Evolutionary conservation across 1,140 invertebrate genomes (phyloP).

Genomic region (Bombus balteatus): DNA sequence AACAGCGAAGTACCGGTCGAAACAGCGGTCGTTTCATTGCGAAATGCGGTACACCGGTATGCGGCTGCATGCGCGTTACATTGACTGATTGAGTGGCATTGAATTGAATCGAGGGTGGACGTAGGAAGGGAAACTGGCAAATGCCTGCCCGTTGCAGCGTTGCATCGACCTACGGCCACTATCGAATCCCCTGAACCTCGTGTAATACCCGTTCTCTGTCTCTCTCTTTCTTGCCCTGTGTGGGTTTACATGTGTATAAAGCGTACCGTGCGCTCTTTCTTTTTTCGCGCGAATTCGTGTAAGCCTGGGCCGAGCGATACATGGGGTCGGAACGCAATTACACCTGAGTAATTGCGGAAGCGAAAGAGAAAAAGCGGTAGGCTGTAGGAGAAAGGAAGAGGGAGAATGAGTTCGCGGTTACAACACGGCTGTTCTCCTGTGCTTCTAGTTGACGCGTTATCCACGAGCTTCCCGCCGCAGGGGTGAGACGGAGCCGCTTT

Average conservation of each 20-base stretch:
- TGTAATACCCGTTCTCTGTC: not conserved
- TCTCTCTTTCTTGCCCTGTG: not conserved
- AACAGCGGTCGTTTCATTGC: conserved; percentile 70
- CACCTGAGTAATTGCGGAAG: conserved; percentile 76
- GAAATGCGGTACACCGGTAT: conserved; percentile 72
- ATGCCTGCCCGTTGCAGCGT: conserved; percentile 73
- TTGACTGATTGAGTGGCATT: conserved; percentile 83
- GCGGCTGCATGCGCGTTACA: conserved; percentile 79
- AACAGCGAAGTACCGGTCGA: conserved; percentile 62
- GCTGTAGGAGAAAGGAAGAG: not conserved
- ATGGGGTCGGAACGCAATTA: conserved; percentile 71
- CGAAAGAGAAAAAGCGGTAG: conserved; percentile 41
- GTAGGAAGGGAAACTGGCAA: conserved; percentile 74
- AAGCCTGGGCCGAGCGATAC: conserved; percentile 8
- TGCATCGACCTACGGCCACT: conserved; percentile 56
- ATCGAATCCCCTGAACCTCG: conserved; percentile 40
- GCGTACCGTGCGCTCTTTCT: conserved; percentile 19
- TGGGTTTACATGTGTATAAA: not conserved
- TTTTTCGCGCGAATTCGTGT: conserved; percentile 56
- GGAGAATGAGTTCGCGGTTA: conserved; percentile 58
- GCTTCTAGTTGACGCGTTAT: conserved; percentile 40
- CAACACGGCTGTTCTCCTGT: conserved; percentile 44
- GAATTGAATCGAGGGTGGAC: conserved; percentile 80
- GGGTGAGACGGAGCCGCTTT: conserved; percentile 33
- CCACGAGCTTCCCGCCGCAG: conserved; percentile 11